phyloP scores from a whole-genome alignment of 2,797 vertebrate species.

The Erithacus rubecula region DNA sequence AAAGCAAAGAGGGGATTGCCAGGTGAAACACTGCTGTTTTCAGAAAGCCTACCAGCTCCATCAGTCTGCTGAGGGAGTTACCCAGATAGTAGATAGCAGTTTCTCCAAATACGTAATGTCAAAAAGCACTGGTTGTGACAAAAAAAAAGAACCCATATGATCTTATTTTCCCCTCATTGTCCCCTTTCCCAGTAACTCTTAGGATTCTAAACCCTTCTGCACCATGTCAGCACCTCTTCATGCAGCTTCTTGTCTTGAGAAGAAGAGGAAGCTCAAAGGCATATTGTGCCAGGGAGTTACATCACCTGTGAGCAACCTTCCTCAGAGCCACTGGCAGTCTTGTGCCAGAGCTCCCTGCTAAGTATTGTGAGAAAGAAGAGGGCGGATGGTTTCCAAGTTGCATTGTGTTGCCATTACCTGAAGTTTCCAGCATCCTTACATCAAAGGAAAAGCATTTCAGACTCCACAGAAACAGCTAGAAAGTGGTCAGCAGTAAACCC shows the following conservation, averaged over 20 bases:
- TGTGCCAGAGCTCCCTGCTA: background rate
- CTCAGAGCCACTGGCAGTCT: background rate
- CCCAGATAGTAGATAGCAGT: background rate
- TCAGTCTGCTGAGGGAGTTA: background rate
- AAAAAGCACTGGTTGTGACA: background rate
- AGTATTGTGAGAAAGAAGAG: background rate
- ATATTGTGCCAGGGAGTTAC: background rate
- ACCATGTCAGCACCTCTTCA: rapidly evolving
- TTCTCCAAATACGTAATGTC: background rate
- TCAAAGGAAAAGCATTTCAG: background rate
- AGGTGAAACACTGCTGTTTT: background rate
- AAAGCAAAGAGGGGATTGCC: background rate
- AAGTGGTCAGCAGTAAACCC: background rate
- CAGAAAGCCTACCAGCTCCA: background rate
- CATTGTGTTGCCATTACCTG: background rate
- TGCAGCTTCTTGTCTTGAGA: background rate
- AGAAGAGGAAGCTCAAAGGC: background rate
- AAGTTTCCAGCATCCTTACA: background rate
- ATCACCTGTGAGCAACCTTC: background rate
- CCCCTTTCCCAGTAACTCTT: background rate
- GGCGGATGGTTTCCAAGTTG: background rate
- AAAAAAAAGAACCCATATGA: background rate
- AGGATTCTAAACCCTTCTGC: background rate
- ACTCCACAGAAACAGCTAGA: background rate
- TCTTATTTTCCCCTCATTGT: rapidly evolving